phyloP scores from a whole-genome alignment of 2,888 invertebrate genomes.

The Nesidiocoris tenuis region DNA sequence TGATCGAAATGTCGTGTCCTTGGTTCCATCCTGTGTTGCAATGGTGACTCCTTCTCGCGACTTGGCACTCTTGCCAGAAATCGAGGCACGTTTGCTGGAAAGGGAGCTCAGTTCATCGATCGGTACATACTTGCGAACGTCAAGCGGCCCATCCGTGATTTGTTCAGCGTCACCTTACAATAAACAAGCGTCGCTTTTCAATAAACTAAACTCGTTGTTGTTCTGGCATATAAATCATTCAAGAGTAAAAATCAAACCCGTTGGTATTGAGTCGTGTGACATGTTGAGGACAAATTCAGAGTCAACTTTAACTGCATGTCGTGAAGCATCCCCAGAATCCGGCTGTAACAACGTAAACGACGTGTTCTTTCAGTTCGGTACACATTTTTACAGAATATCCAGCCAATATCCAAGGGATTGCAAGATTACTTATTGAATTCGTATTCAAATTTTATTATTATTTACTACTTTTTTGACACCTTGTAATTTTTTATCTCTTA shows the following conservation, averaged over 20 bases:
- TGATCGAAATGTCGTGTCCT: slow-evolving; percentile 1
- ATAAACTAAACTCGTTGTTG: no score
- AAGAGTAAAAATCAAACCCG: no score
- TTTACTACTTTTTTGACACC: background rate
- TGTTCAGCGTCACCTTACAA: background rate
- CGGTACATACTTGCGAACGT: background rate
- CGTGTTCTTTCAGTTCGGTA: no score
- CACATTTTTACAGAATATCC: no score
- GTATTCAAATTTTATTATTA: no score
- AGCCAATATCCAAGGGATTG: no score
- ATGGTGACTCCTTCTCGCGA: background rate
- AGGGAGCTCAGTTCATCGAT: background rate
- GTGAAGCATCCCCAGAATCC: background rate
- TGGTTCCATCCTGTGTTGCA: background rate
- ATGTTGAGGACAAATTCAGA: slow-evolving; percentile 18
- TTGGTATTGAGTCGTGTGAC: slow-evolving; percentile 16
- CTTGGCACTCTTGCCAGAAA: background rate
- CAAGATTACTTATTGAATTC: no score
- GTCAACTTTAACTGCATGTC: slow-evolving; percentile 24
- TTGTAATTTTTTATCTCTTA: background rate
- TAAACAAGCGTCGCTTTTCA: no score
- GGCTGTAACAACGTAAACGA: no score
- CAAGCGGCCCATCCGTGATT: background rate
- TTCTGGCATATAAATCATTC: no score
- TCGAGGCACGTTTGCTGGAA: background rate